Conservation (phyloP, 2,888 invertebrate species). For the Anthophora plumipes region DNA sequence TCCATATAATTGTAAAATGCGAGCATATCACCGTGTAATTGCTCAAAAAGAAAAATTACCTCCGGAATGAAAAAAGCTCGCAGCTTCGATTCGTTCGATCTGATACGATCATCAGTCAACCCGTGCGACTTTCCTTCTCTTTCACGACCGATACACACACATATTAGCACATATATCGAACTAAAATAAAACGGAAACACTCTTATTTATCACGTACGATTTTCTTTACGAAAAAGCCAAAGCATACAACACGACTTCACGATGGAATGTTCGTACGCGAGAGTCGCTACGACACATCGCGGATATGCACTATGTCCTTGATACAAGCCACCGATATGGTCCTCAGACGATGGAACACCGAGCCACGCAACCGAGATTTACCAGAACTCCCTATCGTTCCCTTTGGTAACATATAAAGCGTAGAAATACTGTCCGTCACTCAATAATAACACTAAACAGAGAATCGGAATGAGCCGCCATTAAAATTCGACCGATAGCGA, state of each 20-base stretch:
- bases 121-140: slow-evolving; percentile 44
- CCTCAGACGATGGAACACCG: slow-evolving; percentile 15
- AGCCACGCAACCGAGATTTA: slow-evolving; percentile 20
- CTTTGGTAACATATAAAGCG: slow-evolving; percentile 21
- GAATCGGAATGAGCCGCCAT: slow-evolving; percentile 80
- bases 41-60: slow-evolving; percentile 49
- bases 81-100: slow-evolving; percentile 49
- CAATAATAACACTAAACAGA: slow-evolving; percentile 80
- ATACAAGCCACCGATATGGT: slow-evolving; percentile 18
- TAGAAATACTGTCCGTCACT: slow-evolving; percentile 67
- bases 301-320: slow-evolving; percentile 75
- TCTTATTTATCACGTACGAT: slow-evolving; percentile 39
- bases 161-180: background rate
- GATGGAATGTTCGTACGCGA: slow-evolving; percentile 71
- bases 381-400: slow-evolving; percentile 6
- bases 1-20: background rate
- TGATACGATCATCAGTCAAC: slow-evolving; percentile 57
- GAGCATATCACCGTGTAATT: slow-evolving; percentile 1
- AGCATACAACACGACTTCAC: slow-evolving; percentile 65
- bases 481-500: slow-evolving; percentile 81
- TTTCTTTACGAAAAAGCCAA: slow-evolving; percentile 66
- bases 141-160: slow-evolving; percentile 8
- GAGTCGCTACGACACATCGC: slow-evolving; percentile 78
- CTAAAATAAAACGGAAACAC: slow-evolving; percentile 29
- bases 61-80: slow-evolving; percentile 52